Evolutionary conservation across 2,797 vertebrate species (phyloP).

Genomic region (Siniperca undulata): DNA sequence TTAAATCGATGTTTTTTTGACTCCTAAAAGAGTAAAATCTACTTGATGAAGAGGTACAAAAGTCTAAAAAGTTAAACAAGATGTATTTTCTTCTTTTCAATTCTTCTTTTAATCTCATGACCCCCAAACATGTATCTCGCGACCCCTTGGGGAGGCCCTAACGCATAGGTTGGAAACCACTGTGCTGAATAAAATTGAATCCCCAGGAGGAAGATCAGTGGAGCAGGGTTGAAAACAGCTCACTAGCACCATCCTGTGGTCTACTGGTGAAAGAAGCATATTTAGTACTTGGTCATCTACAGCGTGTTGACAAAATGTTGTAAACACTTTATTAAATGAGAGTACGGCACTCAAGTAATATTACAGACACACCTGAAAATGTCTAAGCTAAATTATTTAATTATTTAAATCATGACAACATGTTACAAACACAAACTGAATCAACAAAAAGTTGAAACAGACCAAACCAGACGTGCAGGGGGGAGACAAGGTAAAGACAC

Average conservation of each 20-base stretch:
- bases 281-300: not conserved
- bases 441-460: not conserved
- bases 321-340: not conserved
- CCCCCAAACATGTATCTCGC: not conserved
- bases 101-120: not conserved
- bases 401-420: not conserved
- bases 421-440: too few species aligned
- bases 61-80: not conserved
- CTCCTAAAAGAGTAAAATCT: not conserved
- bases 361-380: not conserved
- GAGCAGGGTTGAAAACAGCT: not conserved
- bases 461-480: not conserved
- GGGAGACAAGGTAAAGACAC: not conserved
- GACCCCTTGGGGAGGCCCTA: not conserved
- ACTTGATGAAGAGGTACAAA: not conserved
- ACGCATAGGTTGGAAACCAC: conserved; percentile 1
- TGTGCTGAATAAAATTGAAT: not conserved
- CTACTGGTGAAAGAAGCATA: not conserved
- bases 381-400: not conserved
- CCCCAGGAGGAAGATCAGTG: not conserved
- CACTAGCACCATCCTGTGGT: conserved; percentile 52
- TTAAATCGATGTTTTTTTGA: not conserved
- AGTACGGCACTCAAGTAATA: not conserved
- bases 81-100: not conserved
- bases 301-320: not conserved